Conservation (phyloP, 2,797 vertebrate genomes). For the Lacerta bilineata region DNA sequence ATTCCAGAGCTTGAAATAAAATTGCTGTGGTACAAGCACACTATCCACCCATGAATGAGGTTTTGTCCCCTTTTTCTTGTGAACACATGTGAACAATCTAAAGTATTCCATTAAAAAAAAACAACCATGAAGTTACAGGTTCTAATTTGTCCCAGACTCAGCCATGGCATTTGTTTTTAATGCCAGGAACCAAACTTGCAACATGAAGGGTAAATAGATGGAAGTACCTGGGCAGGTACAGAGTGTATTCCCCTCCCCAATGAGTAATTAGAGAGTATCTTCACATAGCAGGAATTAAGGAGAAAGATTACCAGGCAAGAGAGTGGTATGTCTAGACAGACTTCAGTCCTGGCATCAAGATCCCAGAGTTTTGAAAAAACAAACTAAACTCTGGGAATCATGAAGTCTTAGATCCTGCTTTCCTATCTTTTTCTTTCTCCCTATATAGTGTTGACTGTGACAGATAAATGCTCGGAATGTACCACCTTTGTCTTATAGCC, state of each 20-base stretch:
- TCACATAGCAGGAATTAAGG: neutral
- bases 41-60: neutral
- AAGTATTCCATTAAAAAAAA: slow-evolving; percentile 31
- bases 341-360: neutral
- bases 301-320: neutral
- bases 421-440: slow-evolving; percentile 34
- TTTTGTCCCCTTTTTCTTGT: slow-evolving; percentile 46
- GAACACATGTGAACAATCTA: slow-evolving; percentile 61
- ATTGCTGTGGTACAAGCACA: neutral
- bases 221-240: neutral
- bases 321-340: neutral
- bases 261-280: neutral
- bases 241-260: neutral
- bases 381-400: no score
- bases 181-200: neutral
- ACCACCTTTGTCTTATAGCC: slow-evolving; percentile 13
- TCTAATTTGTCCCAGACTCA: neutral
- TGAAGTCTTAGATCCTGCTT: no score
- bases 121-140: neutral
- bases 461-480: slow-evolving; percentile 14
- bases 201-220: neutral
- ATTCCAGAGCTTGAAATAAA: neutral
- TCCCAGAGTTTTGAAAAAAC: no score
- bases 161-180: neutral
- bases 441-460: slow-evolving; percentile 22